Base-by-base conservation (phyloP, 2,113 vertebrate genomes). In the Sylvilagus bachmani region DNA sequence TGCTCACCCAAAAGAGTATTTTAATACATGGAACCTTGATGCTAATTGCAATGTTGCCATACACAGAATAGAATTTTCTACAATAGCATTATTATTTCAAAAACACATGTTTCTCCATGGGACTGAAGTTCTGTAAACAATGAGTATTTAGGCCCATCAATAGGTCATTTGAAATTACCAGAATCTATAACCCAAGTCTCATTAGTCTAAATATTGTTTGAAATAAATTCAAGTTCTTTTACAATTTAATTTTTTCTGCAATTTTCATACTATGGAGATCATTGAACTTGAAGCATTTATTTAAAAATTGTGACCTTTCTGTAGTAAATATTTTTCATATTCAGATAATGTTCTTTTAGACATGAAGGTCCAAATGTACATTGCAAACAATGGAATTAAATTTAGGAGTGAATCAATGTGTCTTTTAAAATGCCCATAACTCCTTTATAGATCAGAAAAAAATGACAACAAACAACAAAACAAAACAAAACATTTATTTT, bases 21-120 rank as follows among this genome's bases (percentile, higher is more conserved):
- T 79, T 90, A 90, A 79, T 84, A 58, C 83, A 3, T 85, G 51
- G 10, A 14, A 74, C 66, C 2, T 31, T 55, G 3, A 36, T 62
- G 2, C 11, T 25, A 79, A 51, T 90, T 83, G 16, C 66, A 73
- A 64, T 94, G 38, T 78, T 83, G 33, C 62, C 66, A 85, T 94
- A n/a, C 4, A 53, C 9, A 11, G 17, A 73, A 75, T 33, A 44
- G 16, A 24, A 73, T 94, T 84, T 14, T 90, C 13, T 83, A 2
- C 6, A 51, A 44, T 27, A 89, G 24, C 38, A 74, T 0, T 29
- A 70, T 74, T 89, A 2, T 33, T 31, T 91, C 62, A 55, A 91
- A 93, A 38, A 11, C 36, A 6, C 36, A 31, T 29, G 13, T 29
- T 66, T 78, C 19, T 86, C 21, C 33, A 27, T 71, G 10, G 8